Evolutionary conservation across 2,113 vertebrate genomes (phyloP).

Genomic region (Myiozetetes cayanensis): DNA sequence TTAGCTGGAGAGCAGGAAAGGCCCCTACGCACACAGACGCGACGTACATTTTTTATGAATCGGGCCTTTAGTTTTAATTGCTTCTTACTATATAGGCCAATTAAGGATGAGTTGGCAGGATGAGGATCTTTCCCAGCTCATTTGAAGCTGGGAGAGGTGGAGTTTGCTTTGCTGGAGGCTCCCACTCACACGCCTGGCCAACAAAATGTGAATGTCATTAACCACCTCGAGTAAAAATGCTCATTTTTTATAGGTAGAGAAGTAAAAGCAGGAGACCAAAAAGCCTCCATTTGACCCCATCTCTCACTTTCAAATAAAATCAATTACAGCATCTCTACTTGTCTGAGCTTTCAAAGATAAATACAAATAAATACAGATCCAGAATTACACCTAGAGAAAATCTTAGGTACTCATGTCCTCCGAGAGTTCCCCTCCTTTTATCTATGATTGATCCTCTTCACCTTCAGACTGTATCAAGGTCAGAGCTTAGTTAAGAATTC

Average conservation of each 20-base stretch:
- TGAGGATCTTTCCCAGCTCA: slow-evolving; percentile 61
- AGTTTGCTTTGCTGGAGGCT: slow-evolving; percentile 58
- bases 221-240: slow-evolving; percentile 48
- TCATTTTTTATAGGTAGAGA: slow-evolving; percentile 49
- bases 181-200: slow-evolving; percentile 41
- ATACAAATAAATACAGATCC: slow-evolving; percentile 57
- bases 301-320: slow-evolving; percentile 71
- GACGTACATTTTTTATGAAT: slow-evolving; percentile 58
- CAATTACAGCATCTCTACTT: slow-evolving; percentile 58
- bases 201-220: slow-evolving; percentile 42
- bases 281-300: slow-evolving; percentile 63
- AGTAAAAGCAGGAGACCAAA: slow-evolving; percentile 61
- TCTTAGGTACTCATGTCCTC: slow-evolving; percentile 49
- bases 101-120: slow-evolving; percentile 70
- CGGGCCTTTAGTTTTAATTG: slow-evolving; percentile 71
- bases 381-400: slow-evolving; percentile 44
- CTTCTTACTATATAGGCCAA: slow-evolving; percentile 62
- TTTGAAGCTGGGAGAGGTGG: slow-evolving; percentile 53
- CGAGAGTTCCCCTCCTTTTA: slow-evolving; percentile 58
- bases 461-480: slow-evolving; percentile 58
- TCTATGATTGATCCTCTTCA: slow-evolving; percentile 70
- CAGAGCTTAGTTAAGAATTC: slow-evolving; percentile 60
- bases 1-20: not conserved
- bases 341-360: slow-evolving; percentile 66
- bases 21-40: not conserved